Conservation (phyloP, 1,140 invertebrate species). For the Drosophila truncata region DNA sequence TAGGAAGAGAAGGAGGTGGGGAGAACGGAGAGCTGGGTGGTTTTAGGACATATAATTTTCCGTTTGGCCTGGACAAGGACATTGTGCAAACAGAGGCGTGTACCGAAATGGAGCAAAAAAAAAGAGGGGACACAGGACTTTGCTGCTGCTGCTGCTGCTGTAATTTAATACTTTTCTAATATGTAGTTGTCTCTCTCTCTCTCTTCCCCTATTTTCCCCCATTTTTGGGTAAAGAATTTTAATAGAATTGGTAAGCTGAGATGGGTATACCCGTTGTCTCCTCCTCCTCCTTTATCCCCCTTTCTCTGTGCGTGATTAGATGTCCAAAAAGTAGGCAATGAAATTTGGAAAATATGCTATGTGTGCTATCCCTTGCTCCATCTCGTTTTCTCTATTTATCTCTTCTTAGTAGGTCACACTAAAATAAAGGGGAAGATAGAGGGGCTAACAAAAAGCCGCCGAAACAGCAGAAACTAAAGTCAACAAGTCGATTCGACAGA, state of each 20-base stretch:
- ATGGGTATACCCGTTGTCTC: conserved; percentile 21
- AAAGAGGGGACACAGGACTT: conserved; percentile 9
- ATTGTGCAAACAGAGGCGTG: conserved; percentile 80
- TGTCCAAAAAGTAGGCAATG: conserved; percentile 69
- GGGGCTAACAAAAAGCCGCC: conserved; percentile 23
- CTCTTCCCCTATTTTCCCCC: conserved; percentile 34
- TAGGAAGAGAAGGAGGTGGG: conserved; percentile 2
- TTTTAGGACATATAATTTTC: conserved; percentile 77
- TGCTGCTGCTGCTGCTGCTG: conserved; percentile 27
- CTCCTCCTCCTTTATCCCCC: background rate
- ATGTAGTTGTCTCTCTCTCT: conserved; percentile 68
- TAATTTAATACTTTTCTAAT: conserved; percentile 83
- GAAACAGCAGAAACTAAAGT: conserved; percentile 44
- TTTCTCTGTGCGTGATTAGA: conserved; percentile 59
- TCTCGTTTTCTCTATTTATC: conserved; percentile 6
- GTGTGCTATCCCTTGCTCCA: conserved; percentile 15
- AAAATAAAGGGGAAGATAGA: background rate
- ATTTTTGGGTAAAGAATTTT: conserved; percentile 75
- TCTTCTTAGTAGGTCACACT: conserved; percentile 23
- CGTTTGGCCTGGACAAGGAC: conserved; percentile 59
- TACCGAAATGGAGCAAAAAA: conserved; percentile 12
- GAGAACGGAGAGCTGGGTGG: conserved; percentile 5
- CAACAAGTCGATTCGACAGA: conserved; percentile 40
- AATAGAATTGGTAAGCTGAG: conserved; percentile 82
- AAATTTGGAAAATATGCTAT: conserved; percentile 62